Base-by-base conservation (phyloP, 1,140 invertebrate species). In the Magallana angulata region DNA sequence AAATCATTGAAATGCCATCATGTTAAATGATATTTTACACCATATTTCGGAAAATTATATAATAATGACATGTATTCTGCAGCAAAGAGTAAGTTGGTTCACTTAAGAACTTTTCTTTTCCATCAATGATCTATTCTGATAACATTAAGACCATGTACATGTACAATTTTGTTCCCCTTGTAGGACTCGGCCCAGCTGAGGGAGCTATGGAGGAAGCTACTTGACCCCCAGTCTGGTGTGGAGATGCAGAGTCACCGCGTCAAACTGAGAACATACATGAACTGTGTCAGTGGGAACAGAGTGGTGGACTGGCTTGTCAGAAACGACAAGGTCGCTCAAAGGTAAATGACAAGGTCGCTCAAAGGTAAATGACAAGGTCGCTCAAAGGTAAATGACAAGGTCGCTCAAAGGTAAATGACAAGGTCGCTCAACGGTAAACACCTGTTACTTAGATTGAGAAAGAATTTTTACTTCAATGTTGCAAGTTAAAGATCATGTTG, bases 271-370 rank as follows among this genome's bases (percentile, higher is more conserved):
- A 97, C 96, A 85, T 97, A 96, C 92, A 94, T 96, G 64, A 96
- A 96, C 88, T 97, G 97, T 92, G 96, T 97, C 91, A 93, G 96
- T 57, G 97, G 97, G 14, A 96, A 96, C 83, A 96, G 97, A 92
- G 93, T 97, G 30, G 97, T 97, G 7, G 97, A 97, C 91, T 98
- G 97, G 97, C 95, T 97, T 71, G 96, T 97, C 82, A 94, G 95
- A 85, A 96, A 97, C 91, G 96, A 97, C 91, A 97, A 97, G 94
- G 96, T 96, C 56, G 95, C 94, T 6, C 95, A 94, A 57, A 93
- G 96, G 96, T 96, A 62, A 64, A 36, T n/a, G n/a, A n/a, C n/a
- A n/a, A n/a, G n/a, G n/a, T n/a, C n/a, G n/a, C n/a, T n/a, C n/a
- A n/a, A n/a, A n/a, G n/a, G n/a, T n/a, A n/a, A n/a, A n/a, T n/a